A percentile compares a stretch with the other conserved stretches of the same genome.
Conservation (phyloP, 1,140 invertebrate genomes). For the Bombus turneri region DNA sequence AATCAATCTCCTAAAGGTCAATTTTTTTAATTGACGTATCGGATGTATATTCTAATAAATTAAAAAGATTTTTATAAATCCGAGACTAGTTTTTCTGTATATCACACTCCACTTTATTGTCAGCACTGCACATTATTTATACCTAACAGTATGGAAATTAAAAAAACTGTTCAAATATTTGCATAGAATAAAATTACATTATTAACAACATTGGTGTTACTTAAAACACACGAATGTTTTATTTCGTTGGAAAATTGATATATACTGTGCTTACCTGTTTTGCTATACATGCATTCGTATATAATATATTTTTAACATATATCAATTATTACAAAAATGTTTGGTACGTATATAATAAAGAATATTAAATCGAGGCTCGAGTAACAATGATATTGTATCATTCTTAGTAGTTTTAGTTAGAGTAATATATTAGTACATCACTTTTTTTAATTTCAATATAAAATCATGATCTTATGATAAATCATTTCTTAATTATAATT, state of each 20-base stretch:
- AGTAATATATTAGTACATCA: constrained; percentile 22
- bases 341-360: constrained; percentile 22
- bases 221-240: background rate
- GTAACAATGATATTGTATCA: constrained; percentile 1
- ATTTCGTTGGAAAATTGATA: constrained; percentile 18
- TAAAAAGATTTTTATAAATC: background rate
- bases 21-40: background rate
- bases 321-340: constrained; percentile 29
- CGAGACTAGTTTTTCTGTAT: background rate
- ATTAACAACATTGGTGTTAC: background rate
- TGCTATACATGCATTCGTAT: background rate
- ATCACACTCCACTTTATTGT: constrained; percentile 37
- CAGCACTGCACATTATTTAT: constrained; percentile 16
- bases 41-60: constrained; percentile 11
- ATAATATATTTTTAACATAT: constrained; percentile 30
- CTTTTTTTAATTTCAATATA: background rate
- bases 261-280: background rate
- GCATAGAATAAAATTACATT: constrained; percentile 18
- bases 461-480: constrained; percentile 13
- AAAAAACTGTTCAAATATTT: constrained; percentile 5
- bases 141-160: background rate
- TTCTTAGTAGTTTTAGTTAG: background rate
- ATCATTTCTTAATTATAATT: constrained; percentile 15
- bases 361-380: constrained; percentile 26
- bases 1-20: background rate